phyloP scores from a whole-genome alignment of 2,888 invertebrate species.

The Melipona bicolor region DNA sequence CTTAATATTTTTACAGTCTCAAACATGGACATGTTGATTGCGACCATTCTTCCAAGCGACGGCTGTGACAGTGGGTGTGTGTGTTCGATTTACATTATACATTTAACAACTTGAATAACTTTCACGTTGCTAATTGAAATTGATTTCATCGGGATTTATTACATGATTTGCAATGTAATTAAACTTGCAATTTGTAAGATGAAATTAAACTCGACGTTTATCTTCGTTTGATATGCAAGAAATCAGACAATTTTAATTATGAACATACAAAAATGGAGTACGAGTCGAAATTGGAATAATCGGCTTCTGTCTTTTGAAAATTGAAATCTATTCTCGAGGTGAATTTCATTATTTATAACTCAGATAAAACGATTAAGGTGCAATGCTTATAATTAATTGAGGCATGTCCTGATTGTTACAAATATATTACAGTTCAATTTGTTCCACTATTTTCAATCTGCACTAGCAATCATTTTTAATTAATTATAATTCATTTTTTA shows the following conservation, averaged over 20 bases:
- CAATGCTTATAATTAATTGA: conserved; percentile 5
- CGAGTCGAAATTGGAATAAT: conserved; percentile 1
- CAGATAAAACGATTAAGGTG: not conserved
- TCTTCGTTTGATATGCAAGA: not conserved
- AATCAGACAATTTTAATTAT: not conserved
- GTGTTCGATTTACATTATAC: too few species aligned
- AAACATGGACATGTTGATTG: too few species aligned
- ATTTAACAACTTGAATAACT: too few species aligned
- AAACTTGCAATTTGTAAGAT: not conserved
- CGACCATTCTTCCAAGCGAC: too few species aligned
- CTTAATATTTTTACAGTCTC: not conserved
- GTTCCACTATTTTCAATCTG: not conserved
- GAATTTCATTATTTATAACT: not conserved
- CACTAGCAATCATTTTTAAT: not conserved
- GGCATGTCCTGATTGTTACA: not conserved
- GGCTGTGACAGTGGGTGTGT: too few species aligned
- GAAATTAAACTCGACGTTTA: not conserved
- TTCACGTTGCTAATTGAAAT: not conserved
- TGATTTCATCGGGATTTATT: too few species aligned
- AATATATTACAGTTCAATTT: conserved; percentile 3
- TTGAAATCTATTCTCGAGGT: conserved; percentile 3
- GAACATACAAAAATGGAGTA: not conserved
- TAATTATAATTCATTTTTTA: not conserved
- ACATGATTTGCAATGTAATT: not conserved
- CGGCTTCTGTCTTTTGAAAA: not conserved